A percentile compares a stretch with the other conserved stretches of the same genome.
Conservation (phyloP, 1,140 invertebrate genomes). For the Sycophaga agraensis region DNA sequence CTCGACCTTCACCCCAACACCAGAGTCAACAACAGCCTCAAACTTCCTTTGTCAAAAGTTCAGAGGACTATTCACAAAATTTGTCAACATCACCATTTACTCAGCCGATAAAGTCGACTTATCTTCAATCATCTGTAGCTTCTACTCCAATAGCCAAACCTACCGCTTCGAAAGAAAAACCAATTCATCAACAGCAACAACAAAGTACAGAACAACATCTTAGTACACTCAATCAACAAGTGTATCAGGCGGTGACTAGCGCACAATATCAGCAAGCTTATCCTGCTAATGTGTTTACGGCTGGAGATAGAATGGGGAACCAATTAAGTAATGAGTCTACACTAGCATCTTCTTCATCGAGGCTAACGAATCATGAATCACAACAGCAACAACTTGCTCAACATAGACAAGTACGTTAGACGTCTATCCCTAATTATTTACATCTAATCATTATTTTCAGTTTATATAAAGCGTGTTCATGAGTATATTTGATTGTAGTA, state of each 20-base stretch:
- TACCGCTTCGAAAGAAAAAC: constrained; percentile 41
- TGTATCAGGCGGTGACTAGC: constrained; percentile 41
- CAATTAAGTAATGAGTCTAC: constrained; percentile 34
- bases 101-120: constrained; percentile 34
- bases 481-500: no score
- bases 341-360: constrained; percentile 28
- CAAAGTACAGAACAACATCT: constrained; percentile 36
- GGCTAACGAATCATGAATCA: constrained; percentile 35
- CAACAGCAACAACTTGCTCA: constrained; percentile 39
- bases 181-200: constrained; percentile 42
- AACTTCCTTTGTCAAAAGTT: constrained; percentile 27
- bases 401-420: constrained; percentile 32
- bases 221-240: constrained; percentile 46
- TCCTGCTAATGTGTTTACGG: constrained; percentile 39
- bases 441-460: no score
- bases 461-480: no score
- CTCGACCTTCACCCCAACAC: constrained; percentile 33
- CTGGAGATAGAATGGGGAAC: constrained; percentile 34
- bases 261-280: constrained; percentile 43
- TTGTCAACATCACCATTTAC: constrained; percentile 24
- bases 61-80: constrained; percentile 35
- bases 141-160: constrained; percentile 40
- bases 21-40: background rate
- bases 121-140: constrained; percentile 36
- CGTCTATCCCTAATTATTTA: no score